A percentile compares a stretch with the other conserved stretches of the same genome.
Conservation (phyloP, 2,888 invertebrate genomes). For the Carpatolechia fugitivella region DNA sequence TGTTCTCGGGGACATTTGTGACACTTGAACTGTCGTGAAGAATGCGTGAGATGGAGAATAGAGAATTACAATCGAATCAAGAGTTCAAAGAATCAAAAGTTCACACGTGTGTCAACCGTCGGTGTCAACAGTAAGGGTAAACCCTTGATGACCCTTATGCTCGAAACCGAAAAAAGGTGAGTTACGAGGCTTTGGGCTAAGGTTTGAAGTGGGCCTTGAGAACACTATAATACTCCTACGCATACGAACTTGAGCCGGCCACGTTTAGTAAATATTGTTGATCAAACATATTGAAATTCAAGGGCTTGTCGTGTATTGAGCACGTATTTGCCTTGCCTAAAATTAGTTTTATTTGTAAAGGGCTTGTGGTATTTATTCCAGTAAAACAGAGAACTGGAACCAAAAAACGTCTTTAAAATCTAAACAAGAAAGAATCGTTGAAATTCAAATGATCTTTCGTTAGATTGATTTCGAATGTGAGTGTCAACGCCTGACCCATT, state of each 20-base stretch:
- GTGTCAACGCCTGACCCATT: constrained; percentile 21
- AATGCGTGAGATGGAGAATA: constrained; percentile 47
- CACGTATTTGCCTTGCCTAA: constrained; percentile 41
- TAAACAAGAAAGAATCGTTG: background rate
- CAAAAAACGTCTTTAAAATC: background rate
- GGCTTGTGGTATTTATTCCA: too few relatives aligned
- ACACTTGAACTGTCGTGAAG: constrained; percentile 66
- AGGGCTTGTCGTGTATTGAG: constrained; percentile 49
- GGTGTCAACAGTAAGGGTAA: constrained; percentile 45
- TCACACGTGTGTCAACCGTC: constrained; percentile 67
- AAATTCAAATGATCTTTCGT: constrained; percentile 1
- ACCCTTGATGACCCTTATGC: constrained; percentile 27
- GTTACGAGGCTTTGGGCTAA: background rate
- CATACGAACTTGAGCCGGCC: constrained; percentile 32
- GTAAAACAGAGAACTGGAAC: constrained; percentile 33
- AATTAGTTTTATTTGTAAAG: constrained; percentile 42
- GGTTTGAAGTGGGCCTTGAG: background rate
- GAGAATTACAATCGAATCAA: constrained; percentile 43
- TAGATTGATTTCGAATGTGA: constrained; percentile 15
- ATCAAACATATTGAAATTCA: constrained; percentile 56
- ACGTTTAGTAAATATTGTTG: constrained; percentile 26
- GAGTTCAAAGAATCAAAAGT: constrained; percentile 47
- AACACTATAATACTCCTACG: constrained; percentile 35
- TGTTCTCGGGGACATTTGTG: constrained; percentile 60
- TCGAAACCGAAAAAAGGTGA: background rate